phyloP scores from a whole-genome alignment of 2,113 vertebrate species.

The Ceyx melanurus region DNA sequence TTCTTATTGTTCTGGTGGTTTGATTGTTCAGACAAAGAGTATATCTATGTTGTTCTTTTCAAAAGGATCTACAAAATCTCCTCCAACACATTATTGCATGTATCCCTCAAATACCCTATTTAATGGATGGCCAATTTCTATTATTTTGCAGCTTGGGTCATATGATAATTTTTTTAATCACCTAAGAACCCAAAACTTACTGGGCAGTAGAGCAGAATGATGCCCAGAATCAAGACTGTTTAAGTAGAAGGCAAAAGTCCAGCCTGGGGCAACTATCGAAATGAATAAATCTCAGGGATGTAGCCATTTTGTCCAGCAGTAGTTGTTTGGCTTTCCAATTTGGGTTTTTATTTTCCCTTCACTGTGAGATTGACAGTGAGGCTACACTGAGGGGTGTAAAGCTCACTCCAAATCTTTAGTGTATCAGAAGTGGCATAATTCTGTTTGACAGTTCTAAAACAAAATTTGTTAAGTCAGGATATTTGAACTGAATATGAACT shows the following conservation, averaged over 20 bases:
- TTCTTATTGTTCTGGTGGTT: not conserved
- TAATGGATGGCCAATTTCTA: not conserved
- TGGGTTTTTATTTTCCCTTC: not conserved
- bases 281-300: not conserved
- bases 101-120: not conserved
- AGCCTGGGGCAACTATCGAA: not conserved
- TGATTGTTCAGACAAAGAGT: not conserved
- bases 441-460: not conserved
- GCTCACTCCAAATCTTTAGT: not conserved
- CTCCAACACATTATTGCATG: not conserved
- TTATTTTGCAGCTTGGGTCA: not conserved
- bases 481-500: not conserved
- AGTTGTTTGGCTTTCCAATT: not conserved
- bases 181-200: not conserved
- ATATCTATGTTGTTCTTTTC: not conserved
- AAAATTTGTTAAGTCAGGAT: not conserved
- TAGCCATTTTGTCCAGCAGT: not conserved
- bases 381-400: not conserved
- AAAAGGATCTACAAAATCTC: not conserved
- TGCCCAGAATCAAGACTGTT: not conserved
- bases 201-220: slow-evolving; percentile 8
- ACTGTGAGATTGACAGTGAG: not conserved
- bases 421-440: not conserved
- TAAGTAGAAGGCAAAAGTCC: not conserved
- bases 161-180: not conserved